phyloP scores from a whole-genome alignment of 1,140 invertebrate genomes.

The Cotesia glomerata region DNA sequence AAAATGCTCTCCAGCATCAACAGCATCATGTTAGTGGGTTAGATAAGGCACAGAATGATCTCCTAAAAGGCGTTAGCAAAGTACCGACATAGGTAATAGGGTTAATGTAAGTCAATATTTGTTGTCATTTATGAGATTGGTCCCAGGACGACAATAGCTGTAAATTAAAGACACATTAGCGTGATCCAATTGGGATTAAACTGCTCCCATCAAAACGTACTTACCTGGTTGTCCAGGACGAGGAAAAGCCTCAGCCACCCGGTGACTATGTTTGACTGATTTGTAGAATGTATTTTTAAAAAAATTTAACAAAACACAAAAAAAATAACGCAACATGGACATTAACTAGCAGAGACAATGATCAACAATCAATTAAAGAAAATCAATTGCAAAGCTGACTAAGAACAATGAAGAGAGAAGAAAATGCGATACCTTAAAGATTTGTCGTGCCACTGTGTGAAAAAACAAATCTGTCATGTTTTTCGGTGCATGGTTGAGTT shows the following conservation, averaged over 20 bases:
- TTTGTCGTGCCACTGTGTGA: too few relatives aligned
- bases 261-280: slow-evolving; percentile 48
- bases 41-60: slow-evolving; percentile 70
- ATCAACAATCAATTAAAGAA: not conserved
- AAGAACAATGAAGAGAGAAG: not conserved
- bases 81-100: slow-evolving; percentile 68
- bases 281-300: slow-evolving; percentile 52
- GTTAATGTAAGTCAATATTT: not conserved
- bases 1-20: slow-evolving; percentile 68
- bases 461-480: too few relatives aligned
- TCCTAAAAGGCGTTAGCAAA: slow-evolving; percentile 71
- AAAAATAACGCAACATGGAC: not conserved
- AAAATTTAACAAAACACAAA: not conserved
- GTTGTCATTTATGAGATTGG: not conserved
- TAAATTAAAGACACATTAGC: slow-evolving; percentile 31
- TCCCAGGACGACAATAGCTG: slow-evolving; percentile 16
- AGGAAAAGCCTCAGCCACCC: slow-evolving; percentile 23
- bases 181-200: slow-evolving; percentile 24
- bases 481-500: too few relatives aligned
- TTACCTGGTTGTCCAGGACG: slow-evolving; percentile 45
- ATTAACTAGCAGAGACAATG: slow-evolving; percentile 1
- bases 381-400: not conserved
- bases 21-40: slow-evolving; percentile 70
- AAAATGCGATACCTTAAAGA: not conserved
- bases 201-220: slow-evolving; percentile 49